phyloP scores from a whole-genome alignment of 2,888 invertebrate species.

The Proisotoma minuta region DNA sequence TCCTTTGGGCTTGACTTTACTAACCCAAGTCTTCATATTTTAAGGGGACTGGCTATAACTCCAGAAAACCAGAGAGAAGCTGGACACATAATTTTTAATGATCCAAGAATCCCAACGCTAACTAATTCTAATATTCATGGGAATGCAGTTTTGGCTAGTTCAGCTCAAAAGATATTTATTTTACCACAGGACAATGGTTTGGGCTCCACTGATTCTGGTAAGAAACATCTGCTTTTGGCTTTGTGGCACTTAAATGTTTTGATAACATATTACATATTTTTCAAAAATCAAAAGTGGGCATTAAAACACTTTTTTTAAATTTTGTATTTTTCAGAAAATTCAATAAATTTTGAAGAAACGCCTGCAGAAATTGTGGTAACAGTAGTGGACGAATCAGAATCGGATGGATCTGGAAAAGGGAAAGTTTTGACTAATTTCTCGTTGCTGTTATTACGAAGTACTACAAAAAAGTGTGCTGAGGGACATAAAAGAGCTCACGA shows the following conservation, averaged over 20 bases:
- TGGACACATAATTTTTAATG: slow-evolving; percentile 1
- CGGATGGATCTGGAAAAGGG: neutral
- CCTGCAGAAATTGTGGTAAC: slow-evolving; percentile 15
- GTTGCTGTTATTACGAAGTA: slow-evolving; percentile 21
- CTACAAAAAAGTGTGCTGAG: slow-evolving; percentile 27
- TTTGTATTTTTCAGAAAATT: slow-evolving; percentile 7
- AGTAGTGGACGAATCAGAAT: slow-evolving; percentile 7
- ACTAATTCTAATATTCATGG: neutral
- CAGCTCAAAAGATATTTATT: slow-evolving; percentile 8
- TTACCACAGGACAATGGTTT: neutral
- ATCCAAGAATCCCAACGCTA: neutral
- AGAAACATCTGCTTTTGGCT: no score
- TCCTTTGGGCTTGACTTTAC: neutral
- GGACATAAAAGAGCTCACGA: slow-evolving; percentile 26
- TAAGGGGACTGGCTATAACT: neutral
- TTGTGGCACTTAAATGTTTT: no score
- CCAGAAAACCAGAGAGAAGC: slow-evolving; percentile 4
- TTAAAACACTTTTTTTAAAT: no score
- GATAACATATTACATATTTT: neutral
- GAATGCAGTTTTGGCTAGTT: neutral
- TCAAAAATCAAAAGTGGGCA: no score
- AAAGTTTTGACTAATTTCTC: slow-evolving; percentile 27
- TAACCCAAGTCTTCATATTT: neutral
- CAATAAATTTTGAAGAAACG: slow-evolving; percentile 17
- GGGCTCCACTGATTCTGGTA: neutral